These are phyloP conservation scores for Esox niger DNA, from an alignment of 2,113 vertebrate genomes.

Conservation along the genomic window DNA sequence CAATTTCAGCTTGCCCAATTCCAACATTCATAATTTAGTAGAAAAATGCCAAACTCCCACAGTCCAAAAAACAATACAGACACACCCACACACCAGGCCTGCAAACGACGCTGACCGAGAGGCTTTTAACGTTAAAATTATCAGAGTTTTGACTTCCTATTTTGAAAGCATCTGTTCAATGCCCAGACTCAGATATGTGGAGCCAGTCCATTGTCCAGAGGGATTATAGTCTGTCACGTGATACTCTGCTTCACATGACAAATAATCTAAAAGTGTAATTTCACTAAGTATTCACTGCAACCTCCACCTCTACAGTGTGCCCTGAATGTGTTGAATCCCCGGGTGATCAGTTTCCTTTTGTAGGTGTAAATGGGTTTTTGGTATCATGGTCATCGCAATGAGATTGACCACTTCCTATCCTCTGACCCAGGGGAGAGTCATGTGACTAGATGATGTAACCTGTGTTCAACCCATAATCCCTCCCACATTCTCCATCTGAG, in stretches of 20 bases:
- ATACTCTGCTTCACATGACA: not conserved
- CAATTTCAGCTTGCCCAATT: not conserved
- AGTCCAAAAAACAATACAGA: not conserved
- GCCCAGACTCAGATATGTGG: not conserved
- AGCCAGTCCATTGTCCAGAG: not conserved
- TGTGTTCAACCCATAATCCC: conserved; percentile 22
- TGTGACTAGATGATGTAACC: conserved; percentile 27
- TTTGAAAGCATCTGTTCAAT: not conserved
- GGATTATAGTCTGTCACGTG: not conserved
- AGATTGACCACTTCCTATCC: not conserved
- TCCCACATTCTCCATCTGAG: conserved; percentile 28
- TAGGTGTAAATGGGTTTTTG: conserved; percentile 2
- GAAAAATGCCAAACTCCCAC: no score
- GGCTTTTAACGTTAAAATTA: not conserved
- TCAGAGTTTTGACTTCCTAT: not conserved
- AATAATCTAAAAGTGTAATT: not conserved
- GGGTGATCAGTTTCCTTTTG: not conserved
- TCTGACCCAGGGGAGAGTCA: conserved; percentile 5
- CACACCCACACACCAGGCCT: not conserved
- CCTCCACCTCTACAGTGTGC: not conserved
- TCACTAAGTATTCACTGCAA: not conserved
- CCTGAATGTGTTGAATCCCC: not conserved
- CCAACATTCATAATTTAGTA: not conserved
- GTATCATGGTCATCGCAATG: not conserved
- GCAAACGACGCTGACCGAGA: not conserved